Percentiles rank a stretch among this genome's conserved stretches.
These are phyloP conservation scores for Drosophila ohnishii DNA, from an alignment of 1,140 invertebrate genomes.

Conservation along the genomic window DNA sequence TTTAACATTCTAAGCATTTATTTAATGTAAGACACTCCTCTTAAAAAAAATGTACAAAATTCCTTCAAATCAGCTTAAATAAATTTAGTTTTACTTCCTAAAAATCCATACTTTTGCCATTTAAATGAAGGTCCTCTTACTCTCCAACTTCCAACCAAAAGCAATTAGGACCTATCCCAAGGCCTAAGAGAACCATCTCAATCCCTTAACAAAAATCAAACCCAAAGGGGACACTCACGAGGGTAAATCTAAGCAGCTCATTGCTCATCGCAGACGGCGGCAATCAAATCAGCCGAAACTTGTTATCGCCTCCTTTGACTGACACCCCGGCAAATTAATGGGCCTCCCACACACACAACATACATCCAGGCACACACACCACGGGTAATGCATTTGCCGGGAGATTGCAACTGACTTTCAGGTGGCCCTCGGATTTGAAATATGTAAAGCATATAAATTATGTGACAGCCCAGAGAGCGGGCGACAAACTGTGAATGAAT, in stretches of 20 bases:
- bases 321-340: slow-evolving; percentile 79
- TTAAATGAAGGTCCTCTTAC: neutral
- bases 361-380: neutral
- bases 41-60: no score
- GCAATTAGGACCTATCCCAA: slow-evolving; percentile 20
- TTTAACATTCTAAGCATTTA: neutral
- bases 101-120: neutral
- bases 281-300: slow-evolving; percentile 80
- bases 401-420: slow-evolving; percentile 46
- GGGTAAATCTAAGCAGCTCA: slow-evolving; percentile 58
- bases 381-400: slow-evolving; percentile 6
- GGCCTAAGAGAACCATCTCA: neutral
- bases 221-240: slow-evolving; percentile 1
- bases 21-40: neutral
- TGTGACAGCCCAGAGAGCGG: slow-evolving; percentile 62
- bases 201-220: neutral
- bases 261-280: slow-evolving; percentile 65
- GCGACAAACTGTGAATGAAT: slow-evolving; percentile 82
- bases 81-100: neutral
- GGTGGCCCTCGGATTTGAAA: slow-evolving; percentile 66
- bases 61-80: neutral
- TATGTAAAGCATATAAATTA: slow-evolving; percentile 81
- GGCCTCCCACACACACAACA: slow-evolving; percentile 21
- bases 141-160: neutral
- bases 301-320: slow-evolving; percentile 80